Base-by-base conservation (phyloP, 2,888 invertebrate species). In the Flexamia atlantica region DNA sequence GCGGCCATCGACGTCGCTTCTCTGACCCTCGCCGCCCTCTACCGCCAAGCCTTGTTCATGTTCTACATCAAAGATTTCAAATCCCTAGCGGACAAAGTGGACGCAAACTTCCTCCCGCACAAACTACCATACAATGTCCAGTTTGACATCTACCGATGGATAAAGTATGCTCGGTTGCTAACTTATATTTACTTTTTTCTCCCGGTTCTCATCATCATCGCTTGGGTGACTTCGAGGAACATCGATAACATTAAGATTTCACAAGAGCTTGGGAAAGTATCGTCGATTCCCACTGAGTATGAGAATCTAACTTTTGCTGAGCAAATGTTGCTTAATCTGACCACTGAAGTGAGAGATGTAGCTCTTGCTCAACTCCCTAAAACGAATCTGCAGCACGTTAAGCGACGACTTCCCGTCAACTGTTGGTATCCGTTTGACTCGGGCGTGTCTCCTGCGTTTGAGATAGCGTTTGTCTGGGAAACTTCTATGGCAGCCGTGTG, bases 381-480 rank as follows among this genome's bases (percentile, higher is more conserved):
- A 36, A 32, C 70, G 0, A 70, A 70, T 40, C 17, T 64, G 17
- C 64, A 64, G 30, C 64, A 64, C 30, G 40, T 70, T 1, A 70
- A 70, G 20, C 14, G 72, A 10, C 28, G 46, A 36, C 70, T 83
- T 4, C 85, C 85, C 10, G 76, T 85, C 20, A 68, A 79, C 17
- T 82, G 70, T n/a, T 85, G 85, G 85, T 64, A 82, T 30, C 85
- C 85, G 2, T 85, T 81, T 42, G 76, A 82, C 50, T 80, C 64
- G 0, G 57, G 60, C n/a, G 46, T 50, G 36, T 81, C 46, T 40
- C 84, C 85, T 9, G 14, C 82, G 17, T 85, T 82, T 53, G 83
- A 83, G 36, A 57, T 79, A 3, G 32, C 84, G n/a, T 87, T 86
- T 76, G 7, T 82, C 0, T 30, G 85, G 9, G 80, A 85, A 25